Evolutionary conservation across 1,140 invertebrate genomes (phyloP).

Genomic region (Megalopta genalis): DNA sequence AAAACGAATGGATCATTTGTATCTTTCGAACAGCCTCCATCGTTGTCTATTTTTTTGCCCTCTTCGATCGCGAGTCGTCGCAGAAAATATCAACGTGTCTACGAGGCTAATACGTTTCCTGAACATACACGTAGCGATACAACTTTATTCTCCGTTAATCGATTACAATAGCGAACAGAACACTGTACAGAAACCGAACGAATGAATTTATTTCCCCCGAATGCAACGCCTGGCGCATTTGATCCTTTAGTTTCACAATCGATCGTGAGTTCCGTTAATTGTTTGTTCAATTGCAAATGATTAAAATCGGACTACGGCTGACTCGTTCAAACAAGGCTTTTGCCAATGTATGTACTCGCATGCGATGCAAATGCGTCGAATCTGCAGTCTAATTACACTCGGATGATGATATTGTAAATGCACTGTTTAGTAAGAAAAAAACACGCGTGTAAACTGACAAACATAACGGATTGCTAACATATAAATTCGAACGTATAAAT

Average conservation of each 20-base stretch:
- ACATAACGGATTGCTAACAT: too few species aligned
- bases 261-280: too few species aligned
- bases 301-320: too few species aligned
- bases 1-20: not conserved
- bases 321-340: too few species aligned
- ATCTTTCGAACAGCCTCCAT: not conserved
- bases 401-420: not conserved
- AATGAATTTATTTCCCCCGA: not conserved
- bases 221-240: too few species aligned
- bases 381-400: not conserved
- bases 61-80: not conserved
- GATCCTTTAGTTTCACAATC: too few species aligned
- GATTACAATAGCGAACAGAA: not conserved
- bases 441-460: not conserved
- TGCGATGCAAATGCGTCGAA: not conserved
- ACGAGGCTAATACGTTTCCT: not conserved
- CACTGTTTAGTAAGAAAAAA: not conserved
- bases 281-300: too few species aligned
- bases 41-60: not conserved
- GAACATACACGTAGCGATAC: not conserved
- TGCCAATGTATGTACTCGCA: not conserved
- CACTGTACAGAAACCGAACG: not conserved
- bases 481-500: too few species aligned
- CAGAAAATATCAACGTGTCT: too few species aligned
- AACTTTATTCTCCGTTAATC: not conserved